Base-by-base conservation (phyloP, 2,888 invertebrate genomes). In the Piscicola geometra region DNA sequence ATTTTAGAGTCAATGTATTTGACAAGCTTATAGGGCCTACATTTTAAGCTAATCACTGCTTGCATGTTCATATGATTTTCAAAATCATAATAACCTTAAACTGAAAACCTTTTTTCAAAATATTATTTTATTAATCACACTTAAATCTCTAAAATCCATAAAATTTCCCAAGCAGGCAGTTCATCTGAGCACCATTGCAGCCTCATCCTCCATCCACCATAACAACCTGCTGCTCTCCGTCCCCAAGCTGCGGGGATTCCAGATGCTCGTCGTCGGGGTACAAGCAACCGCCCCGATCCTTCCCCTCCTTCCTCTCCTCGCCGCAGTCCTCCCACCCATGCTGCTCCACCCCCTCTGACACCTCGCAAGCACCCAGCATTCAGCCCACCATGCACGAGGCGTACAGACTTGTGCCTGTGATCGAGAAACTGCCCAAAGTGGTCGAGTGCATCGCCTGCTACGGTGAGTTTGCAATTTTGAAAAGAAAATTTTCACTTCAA, bases 391-490 rank as follows among this genome's bases (percentile, higher is more conserved):
- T 93, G 92, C 92, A 93, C 82, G 92, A 93, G 84, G 93, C 94
- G 0, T 96, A 93, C 83, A 91, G 91, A 84, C 89, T 85, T n/a
- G 82, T 91, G 78, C 89, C 90, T 60, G 90, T 92, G 79, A 88
- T 95, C 81, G 88, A 94, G 78, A 94, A 92, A 86, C 88, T 93
- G 79, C 91, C 91, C 2, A 90, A 92, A 72, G 93, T 93, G 86
- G 94, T 97, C 79, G 96, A 96, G 87, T 91, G 93, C 30, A 91
- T 96, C 81, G 90, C 94, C 78, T 94, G 94, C 71, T 94, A 92
- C 85, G 93, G 95, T 95, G 88, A 88, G 87, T 82, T 70, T 71
- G 5, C 15, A n/a, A 67, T 28, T 47, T 36, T 15, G 9, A 50
- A 47, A 41, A 47, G 9, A 47, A 18, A 18, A 18, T 69, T 33